Conservation (phyloP, 2,888 invertebrate species). For the Lissonota sp. region DNA sequence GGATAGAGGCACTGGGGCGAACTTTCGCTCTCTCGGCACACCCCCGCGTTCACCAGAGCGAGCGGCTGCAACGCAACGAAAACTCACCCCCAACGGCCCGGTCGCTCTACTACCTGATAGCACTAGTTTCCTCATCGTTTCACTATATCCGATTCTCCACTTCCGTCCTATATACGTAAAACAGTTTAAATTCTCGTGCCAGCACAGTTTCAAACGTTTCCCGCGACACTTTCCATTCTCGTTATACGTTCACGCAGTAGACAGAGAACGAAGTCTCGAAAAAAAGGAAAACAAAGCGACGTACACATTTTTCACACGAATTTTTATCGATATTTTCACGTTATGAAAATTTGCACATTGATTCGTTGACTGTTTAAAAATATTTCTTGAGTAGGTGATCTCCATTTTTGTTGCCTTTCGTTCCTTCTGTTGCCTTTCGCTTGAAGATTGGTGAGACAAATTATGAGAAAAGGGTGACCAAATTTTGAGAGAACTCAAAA, state of each 20-base stretch:
- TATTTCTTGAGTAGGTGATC: too few relatives aligned
- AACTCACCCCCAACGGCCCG: constrained; percentile 85
- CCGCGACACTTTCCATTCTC: constrained; percentile 11
- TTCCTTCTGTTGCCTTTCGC: too few relatives aligned
- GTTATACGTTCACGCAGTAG: not conserved
- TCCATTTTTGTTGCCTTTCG: too few relatives aligned
- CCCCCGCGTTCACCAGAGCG: constrained; percentile 75
- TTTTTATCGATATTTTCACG: too few relatives aligned
- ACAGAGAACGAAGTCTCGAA: not conserved
- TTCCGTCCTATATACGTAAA: constrained; percentile 22
- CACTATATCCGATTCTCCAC: constrained; percentile 26
- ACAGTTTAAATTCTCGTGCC: constrained; percentile 43
- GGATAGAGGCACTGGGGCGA: constrained; percentile 82
- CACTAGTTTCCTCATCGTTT: constrained; percentile 59
- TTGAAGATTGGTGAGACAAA: too few relatives aligned
- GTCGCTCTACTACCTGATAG: constrained; percentile 74
- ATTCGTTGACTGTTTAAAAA: too few relatives aligned
- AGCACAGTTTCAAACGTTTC: not conserved
- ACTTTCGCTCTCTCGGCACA: constrained; percentile 80
- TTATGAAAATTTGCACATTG: too few relatives aligned
- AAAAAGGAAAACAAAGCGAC: not conserved
- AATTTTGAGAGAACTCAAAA: too few relatives aligned
- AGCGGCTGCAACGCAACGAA: constrained; percentile 82
- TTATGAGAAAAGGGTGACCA: too few relatives aligned
- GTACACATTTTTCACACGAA: too few relatives aligned